Base-by-base conservation (phyloP, 2,888 invertebrate genomes). In the Spodoptera littoralis region DNA sequence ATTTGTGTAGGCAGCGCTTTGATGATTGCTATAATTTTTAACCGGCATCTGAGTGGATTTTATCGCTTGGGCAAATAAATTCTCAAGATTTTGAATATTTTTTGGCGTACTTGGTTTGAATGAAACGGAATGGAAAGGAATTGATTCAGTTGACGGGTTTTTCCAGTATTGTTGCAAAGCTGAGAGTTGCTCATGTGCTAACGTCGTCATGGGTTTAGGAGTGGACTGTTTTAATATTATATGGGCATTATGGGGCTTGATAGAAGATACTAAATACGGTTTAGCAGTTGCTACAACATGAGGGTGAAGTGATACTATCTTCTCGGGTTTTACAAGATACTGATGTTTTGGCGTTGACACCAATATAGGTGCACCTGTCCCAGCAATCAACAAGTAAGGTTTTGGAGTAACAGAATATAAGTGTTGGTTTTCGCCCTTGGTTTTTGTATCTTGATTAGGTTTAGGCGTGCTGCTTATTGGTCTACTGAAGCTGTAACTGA, bases 91-190 rank as follows among this genome's bases (percentile, higher is more conserved):
- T 36, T 84, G 83, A 51, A 84, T 68, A 66, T 87, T 85, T 8
- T 89, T 81, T 18, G 84, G 77, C 3, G 83, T 70, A 52, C 70
- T 89, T 9, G 91, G 88, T 76, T 84, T 88, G 4, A 82, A 59
- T 44, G 89, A 88, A 30, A 81, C 74, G 30, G 88, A 80, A 54
- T 85, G 85, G 30, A 87, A 74, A 13, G 85, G 82, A 51, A 79
- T 76, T 46, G 86, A 81, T 49, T 84, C 86, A 6, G 88, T 87
- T 9, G 89, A 81, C 18, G 87, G 84, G 73, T 87, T 88, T 48
- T 84, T 88, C 94, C 93, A 94, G 76, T 85, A 91, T 27, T 92
- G 82, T 77, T 92, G 92, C 65, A 93, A 84, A 48, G 87, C 84
- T 18, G 90, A 82, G 22, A 94, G 82, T 66, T 94, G 94, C 69